These are phyloP conservation scores for Lasius fuliginosus DNA, from an alignment of 2,888 invertebrate genomes.

Conservation along the genomic window DNA sequence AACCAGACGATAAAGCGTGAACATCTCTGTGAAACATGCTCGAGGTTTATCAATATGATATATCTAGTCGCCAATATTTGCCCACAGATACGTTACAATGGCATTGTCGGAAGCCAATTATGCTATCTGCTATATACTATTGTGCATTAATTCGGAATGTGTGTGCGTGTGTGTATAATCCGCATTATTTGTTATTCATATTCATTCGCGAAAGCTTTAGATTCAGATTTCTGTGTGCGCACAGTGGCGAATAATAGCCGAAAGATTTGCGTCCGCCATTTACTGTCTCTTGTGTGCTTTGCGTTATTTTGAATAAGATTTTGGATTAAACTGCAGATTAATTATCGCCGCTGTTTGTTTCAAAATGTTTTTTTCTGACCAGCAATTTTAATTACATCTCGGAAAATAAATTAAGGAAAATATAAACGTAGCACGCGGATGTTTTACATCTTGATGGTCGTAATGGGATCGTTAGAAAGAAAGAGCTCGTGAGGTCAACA, in stretches of 20 bases:
- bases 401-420: constrained; percentile 42
- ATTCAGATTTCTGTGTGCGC: constrained; percentile 41
- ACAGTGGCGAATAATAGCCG: constrained; percentile 6
- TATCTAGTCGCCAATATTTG: constrained; percentile 19
- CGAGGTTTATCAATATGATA: constrained; percentile 31
- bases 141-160: constrained; percentile 23
- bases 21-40: constrained; percentile 2
- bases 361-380: background rate
- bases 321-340: constrained; percentile 39
- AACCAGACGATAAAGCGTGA: constrained; percentile 35
- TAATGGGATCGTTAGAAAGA: constrained; percentile 34
- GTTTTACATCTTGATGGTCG: constrained; percentile 11
- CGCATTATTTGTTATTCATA: constrained; percentile 35
- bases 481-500: constrained; percentile 16
- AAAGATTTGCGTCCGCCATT: constrained; percentile 31
- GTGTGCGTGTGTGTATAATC: background rate
- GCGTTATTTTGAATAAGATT: constrained; percentile 38
- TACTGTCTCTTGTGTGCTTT: constrained; percentile 33
- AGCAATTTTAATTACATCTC: constrained; percentile 40
- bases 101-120: constrained; percentile 34
- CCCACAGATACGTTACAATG: constrained; percentile 3
- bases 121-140: constrained; percentile 21
- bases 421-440: constrained; percentile 17
- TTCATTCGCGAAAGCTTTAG: constrained; percentile 46
- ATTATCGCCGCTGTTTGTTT: constrained; percentile 35